Percentiles rank a stretch among this genome's conserved stretches.
Conservation (phyloP, 2,797 vertebrate species). For the Danio aesculapii region DNA sequence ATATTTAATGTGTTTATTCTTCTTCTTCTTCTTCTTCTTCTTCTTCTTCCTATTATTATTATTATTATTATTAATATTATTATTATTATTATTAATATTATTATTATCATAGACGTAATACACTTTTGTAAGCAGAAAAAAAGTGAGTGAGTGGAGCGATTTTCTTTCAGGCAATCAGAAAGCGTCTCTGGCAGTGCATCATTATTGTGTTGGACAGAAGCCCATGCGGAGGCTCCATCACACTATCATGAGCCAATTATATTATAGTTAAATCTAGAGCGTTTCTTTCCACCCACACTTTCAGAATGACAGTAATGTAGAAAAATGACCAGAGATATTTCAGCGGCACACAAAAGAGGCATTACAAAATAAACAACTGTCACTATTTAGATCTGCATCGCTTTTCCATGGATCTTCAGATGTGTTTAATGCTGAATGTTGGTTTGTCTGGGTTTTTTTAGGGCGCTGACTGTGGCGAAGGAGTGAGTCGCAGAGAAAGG, state of each 20-base stretch:
- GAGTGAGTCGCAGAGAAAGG: conserved; percentile 79
- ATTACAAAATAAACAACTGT: not conserved
- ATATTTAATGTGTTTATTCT: too few relatives aligned
- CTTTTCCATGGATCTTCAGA: not conserved
- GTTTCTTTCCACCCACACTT: not conserved
- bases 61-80: too few relatives aligned
- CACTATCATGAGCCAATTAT: not conserved
- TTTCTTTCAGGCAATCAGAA: not conserved
- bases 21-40: too few relatives aligned
- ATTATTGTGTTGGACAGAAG: not conserved
- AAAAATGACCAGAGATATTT: not conserved
- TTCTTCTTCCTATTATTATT: too few relatives aligned
- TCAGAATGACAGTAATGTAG: not conserved
- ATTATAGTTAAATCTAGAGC: conserved; percentile 16
- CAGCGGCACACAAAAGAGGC: not conserved
- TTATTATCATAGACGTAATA: too few relatives aligned
- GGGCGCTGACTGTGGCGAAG: conserved; percentile 88
- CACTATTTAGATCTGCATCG: not conserved
- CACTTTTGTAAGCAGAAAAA: not conserved
- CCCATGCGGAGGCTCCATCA: conserved; percentile 4
- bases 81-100: too few relatives aligned
- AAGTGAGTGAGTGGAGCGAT: not conserved
- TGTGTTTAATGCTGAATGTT: not conserved
- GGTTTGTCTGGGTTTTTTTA: conserved; percentile 54
- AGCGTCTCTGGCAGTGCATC: conserved; percentile 10